These are phyloP conservation scores for Fragum whitleyi DNA, from an alignment of 2,888 invertebrate species.

Conservation along the genomic window DNA sequence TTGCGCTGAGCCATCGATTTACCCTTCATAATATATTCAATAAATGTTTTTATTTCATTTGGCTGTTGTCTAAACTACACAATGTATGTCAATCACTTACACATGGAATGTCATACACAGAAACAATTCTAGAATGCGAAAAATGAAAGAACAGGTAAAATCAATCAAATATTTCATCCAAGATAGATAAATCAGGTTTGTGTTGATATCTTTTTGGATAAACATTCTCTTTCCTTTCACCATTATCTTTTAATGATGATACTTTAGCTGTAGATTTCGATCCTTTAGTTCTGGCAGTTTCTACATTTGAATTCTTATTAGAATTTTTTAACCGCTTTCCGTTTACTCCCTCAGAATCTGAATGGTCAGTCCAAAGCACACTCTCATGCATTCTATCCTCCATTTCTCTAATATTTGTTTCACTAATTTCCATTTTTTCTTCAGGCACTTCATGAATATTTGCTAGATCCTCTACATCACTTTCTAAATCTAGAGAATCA, in stretches of 20 bases:
- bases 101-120: too few relatives aligned
- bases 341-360: background rate
- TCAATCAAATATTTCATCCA: constrained; percentile 28
- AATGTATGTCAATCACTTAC: too few relatives aligned
- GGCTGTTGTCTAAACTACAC: too few relatives aligned
- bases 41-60: too few relatives aligned
- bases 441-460: background rate
- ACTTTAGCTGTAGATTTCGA: background rate
- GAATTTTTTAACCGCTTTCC: background rate
- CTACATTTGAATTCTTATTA: background rate
- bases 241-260: background rate
- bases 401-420: background rate
- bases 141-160: too few relatives aligned
- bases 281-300: background rate
- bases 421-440: background rate
- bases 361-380: background rate
- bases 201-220: background rate
- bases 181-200: constrained; percentile 14
- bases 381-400: background rate
- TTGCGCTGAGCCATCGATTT: too few relatives aligned
- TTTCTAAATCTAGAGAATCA: background rate
- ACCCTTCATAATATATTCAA: too few relatives aligned
- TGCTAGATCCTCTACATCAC: background rate
- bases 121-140: too few relatives aligned
- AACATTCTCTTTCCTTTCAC: background rate